Evolutionary conservation across 2,888 invertebrate genomes (phyloP).

Genomic region (Plebejus melissa): DNA sequence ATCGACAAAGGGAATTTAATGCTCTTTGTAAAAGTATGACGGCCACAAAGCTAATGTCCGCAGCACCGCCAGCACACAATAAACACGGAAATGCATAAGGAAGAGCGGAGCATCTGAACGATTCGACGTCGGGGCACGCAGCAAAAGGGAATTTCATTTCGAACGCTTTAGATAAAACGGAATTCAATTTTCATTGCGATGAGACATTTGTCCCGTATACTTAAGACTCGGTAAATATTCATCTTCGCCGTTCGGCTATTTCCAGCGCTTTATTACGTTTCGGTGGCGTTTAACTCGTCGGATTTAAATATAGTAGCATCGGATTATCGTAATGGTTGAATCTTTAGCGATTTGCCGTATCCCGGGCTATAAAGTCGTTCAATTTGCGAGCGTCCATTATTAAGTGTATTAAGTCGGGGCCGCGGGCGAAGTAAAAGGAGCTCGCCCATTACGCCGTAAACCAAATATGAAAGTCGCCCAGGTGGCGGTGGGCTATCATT

Average conservation of each 20-base stretch:
- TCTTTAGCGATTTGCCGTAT: slow-evolving; percentile 11
- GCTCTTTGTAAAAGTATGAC: slow-evolving; percentile 23
- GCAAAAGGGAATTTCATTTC: slow-evolving; percentile 64
- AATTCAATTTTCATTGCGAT: slow-evolving; percentile 59
- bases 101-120: slow-evolving; percentile 48
- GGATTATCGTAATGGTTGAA: background rate
- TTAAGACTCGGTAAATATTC: slow-evolving; percentile 30
- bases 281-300: slow-evolving; percentile 19
- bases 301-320: slow-evolving; percentile 14
- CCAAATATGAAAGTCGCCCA: slow-evolving; percentile 28
- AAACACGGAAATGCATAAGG: slow-evolving; percentile 46
- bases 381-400: slow-evolving; percentile 15
- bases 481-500: slow-evolving; percentile 42
- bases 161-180: slow-evolving; percentile 57
- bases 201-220: slow-evolving; percentile 36
- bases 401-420: slow-evolving; percentile 1
- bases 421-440: slow-evolving; percentile 9
- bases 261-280: slow-evolving; percentile 20
- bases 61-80: slow-evolving; percentile 34
- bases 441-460: slow-evolving; percentile 20
- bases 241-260: slow-evolving; percentile 21
- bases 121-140: slow-evolving; percentile 65
- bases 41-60: slow-evolving; percentile 30
- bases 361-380: background rate
- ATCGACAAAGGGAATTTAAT: slow-evolving; percentile 17